Conservation (phyloP, 2,888 invertebrate species). For the Acanthoscelides obtectus region DNA sequence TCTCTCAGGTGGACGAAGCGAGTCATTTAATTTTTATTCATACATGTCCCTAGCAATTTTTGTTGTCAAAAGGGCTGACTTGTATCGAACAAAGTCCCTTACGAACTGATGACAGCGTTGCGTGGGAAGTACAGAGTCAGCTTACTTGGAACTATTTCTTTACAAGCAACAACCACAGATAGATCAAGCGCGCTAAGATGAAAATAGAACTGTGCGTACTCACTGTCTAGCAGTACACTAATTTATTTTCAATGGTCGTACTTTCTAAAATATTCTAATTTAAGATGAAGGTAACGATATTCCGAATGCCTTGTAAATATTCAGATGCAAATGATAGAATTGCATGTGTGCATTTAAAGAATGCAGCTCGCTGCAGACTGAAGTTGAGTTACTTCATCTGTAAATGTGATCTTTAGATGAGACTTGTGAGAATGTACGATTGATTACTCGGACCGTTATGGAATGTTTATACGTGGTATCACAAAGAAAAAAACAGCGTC, state of each 20-base stretch:
- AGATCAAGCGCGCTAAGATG: background rate
- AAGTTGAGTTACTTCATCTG: background rate
- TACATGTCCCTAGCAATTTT: too few relatives aligned
- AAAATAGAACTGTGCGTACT: background rate
- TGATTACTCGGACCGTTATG: background rate
- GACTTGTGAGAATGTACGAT: background rate
- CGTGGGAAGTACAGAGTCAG: too few relatives aligned
- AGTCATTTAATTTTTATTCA: too few relatives aligned
- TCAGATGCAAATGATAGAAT: background rate
- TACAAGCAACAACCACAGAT: too few relatives aligned
- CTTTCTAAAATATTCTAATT: background rate
- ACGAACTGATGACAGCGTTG: too few relatives aligned
- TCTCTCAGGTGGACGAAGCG: too few relatives aligned
- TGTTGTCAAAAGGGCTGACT: too few relatives aligned
- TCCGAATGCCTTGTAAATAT: background rate
- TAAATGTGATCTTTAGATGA: background rate
- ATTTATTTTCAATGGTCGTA: background rate
- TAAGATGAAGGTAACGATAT: background rate
- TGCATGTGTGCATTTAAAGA: background rate
- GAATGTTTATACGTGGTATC: too few relatives aligned
- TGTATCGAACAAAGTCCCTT: too few relatives aligned
- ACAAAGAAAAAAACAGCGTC: too few relatives aligned
- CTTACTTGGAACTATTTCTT: too few relatives aligned
- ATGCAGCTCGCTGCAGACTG: background rate
- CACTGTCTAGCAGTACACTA: background rate